Evolutionary conservation across 37 sponge, comb jelly and placozoan genomes (phyloP), one percentile per base, ranked within the genome.

Genomic region (Chondrosia reniformis): DNA sequence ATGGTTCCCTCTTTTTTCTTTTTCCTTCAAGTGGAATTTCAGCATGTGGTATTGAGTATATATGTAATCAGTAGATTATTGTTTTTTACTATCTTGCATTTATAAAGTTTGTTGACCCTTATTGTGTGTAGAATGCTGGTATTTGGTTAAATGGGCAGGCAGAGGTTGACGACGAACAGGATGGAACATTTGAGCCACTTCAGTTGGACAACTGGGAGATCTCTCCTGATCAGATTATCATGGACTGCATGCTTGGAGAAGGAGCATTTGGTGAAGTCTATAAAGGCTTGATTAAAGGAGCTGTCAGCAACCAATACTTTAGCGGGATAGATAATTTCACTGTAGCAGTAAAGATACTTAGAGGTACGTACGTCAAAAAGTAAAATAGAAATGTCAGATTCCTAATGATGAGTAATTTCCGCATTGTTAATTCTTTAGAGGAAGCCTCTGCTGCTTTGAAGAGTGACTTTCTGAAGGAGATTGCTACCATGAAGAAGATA

Each of bases 381-480:
- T n/a, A n/a, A n/a, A n/a, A n/a, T n/a, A n/a, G n/a, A n/a, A n/a
- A n/a, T n/a, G n/a, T n/a, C n/a, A n/a, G n/a, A n/a, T n/a, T n/a
- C n/a, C n/a, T n/a, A n/a, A n/a, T n/a, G n/a, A n/a, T n/a, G n/a
- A n/a, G n/a, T n/a, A n/a, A n/a, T n/a, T n/a, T n/a, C n/a, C n/a
- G n/a, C n/a, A n/a, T n/a, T n/a, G n/a, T n/a, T n/a, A 17, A 19
- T 49, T 12, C 54, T 17, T 19, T 49, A 69, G 72, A 41, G 39
- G 72, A 69, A 34, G 72, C 72, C 39, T 39, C 38, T 39, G 72
- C 72, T 21, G 72, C 72, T 6, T 40, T 69, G 43, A 69, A 69
- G 43, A 69, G 72, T 6, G 72, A 69, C 72, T 69, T 69, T 69
- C 36, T 69, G 72, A 69, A 69, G 72, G 72, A 69, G 72, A 69